Evolutionary conservation across 2,888 invertebrate genomes (phyloP).

Genomic region (Ophion slaviceki): DNA sequence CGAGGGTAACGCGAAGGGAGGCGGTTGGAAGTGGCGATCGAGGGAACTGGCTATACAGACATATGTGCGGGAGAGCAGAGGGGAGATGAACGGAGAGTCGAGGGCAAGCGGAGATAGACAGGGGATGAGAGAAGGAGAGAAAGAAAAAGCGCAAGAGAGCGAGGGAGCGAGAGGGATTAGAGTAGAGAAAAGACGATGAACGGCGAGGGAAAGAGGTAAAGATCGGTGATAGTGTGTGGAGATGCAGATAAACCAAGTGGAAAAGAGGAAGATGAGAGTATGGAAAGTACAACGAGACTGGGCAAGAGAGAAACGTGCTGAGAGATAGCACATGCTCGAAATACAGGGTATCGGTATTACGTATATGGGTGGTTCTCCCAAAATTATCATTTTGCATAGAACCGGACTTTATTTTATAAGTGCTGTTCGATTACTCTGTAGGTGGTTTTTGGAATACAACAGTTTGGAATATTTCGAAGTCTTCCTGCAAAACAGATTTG

Average conservation of each 20-base stretch:
- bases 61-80: background rate
- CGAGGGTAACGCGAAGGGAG: conserved; percentile 61
- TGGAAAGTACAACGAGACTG: conserved; percentile 22
- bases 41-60: conserved; percentile 35
- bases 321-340: conserved; percentile 41
- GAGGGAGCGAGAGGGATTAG: conserved; percentile 40
- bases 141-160: conserved; percentile 48
- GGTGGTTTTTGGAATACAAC: too few relatives aligned
- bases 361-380: background rate
- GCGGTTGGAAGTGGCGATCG: conserved; percentile 65
- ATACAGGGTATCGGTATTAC: conserved; percentile 16
- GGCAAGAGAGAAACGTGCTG: conserved; percentile 32
- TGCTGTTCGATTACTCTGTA: too few relatives aligned
- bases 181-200: conserved; percentile 41
- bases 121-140: conserved; percentile 52
- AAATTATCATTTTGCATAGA: background rate
- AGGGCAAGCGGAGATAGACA: conserved; percentile 36
- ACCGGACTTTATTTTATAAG: too few relatives aligned
- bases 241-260: conserved; percentile 57
- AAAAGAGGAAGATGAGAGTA: conserved; percentile 41
- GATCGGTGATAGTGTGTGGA: conserved; percentile 33
- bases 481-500: too few relatives aligned
- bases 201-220: conserved; percentile 45
- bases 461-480: too few relatives aligned
- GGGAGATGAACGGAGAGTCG: conserved; percentile 17